Conservation (phyloP, 2,113 vertebrate species). For the Rhodinocichla rosea region DNA sequence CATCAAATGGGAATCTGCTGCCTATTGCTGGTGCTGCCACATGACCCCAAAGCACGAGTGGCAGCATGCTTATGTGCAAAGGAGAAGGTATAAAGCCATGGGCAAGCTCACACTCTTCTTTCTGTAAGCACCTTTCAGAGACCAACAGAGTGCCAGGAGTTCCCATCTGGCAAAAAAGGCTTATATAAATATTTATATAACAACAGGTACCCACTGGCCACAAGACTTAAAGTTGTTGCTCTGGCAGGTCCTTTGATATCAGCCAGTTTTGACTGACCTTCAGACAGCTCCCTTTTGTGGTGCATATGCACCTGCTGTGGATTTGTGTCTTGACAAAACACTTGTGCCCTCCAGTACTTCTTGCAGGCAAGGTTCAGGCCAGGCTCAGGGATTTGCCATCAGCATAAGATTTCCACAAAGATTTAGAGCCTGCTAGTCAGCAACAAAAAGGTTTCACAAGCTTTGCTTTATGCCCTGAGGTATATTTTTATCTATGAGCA, state of each 20-base stretch:
- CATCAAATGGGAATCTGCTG: background rate
- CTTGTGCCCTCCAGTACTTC: background rate
- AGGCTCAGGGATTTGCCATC: background rate
- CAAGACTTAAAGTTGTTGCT: background rate
- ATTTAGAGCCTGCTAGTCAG: background rate
- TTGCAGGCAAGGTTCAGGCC: background rate
- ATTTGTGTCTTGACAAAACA: background rate
- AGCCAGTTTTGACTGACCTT: background rate
- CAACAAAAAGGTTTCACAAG: background rate
- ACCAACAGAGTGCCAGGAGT: background rate
- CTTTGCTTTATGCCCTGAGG: background rate
- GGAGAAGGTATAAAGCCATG: background rate
- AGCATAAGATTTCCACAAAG: background rate
- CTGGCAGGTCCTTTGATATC: background rate
- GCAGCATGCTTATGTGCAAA: background rate
- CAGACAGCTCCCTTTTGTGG: background rate
- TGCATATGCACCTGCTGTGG: background rate
- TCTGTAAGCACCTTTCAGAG: background rate
- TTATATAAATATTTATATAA: background rate
- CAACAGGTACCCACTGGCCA: background rate
- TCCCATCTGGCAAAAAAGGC: background rate
- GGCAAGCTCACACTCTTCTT: background rate
- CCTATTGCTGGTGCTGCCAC: background rate
- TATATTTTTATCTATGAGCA: background rate
- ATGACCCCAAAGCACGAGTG: rapidly evolving